phyloP scores from a whole-genome alignment of 2,888 invertebrate genomes.

The Rhyacophila evoluta region DNA sequence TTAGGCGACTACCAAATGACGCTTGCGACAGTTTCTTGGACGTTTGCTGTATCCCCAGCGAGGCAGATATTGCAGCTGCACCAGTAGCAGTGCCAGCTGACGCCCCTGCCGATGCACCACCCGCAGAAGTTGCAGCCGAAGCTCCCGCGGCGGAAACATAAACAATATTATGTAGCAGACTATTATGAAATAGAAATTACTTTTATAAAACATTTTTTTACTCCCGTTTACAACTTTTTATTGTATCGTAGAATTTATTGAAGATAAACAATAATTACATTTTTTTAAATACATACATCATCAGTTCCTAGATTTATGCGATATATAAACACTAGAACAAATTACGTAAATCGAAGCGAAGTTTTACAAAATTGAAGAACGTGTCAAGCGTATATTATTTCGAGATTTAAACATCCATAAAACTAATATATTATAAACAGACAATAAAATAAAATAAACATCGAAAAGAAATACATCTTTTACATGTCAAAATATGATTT shows the following conservation, averaged over 20 bases:
- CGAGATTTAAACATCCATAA: no score
- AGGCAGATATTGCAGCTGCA: background rate
- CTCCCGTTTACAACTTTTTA: background rate
- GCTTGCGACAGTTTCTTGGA: background rate
- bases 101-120: background rate
- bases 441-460: no score
- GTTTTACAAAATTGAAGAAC: no score
- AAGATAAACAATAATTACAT: background rate
- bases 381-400: no score
- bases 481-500: no score
- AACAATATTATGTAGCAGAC: background rate
- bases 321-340: no score
- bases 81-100: background rate
- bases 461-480: no score
- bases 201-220: background rate
- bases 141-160: background rate
- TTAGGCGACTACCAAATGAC: background rate
- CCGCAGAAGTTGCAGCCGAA: background rate
- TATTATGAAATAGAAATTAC: background rate
- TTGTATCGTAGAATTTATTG: background rate
- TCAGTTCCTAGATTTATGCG: no score
- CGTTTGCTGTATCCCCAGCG: background rate
- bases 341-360: no score
- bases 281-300: no score
- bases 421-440: no score